Base-by-base conservation (phyloP, 1,140 invertebrate species). In the Nautilus pompilius region DNA sequence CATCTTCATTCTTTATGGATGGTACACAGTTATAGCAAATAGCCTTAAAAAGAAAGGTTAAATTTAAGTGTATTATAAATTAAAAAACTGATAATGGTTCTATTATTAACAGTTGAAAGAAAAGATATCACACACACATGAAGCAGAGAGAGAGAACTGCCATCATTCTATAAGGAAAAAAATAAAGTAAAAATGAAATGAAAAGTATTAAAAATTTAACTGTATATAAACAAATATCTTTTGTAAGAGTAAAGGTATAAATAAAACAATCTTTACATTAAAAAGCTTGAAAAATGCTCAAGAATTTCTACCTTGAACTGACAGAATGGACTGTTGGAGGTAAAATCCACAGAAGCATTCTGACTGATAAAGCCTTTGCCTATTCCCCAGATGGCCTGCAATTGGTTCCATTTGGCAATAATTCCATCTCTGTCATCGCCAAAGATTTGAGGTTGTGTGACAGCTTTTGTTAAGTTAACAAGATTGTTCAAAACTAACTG, bases 301-400 rank as follows among this genome's bases (percentile, higher is more conserved):
- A 41, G 13, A 41, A 41, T 1, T 15, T 53, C 30, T 70, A 83
- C 82, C 86, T 96, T 97, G 74, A 97, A 96, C 49, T 91, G 85
- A 79, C 93, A 97, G 29, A 95, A 87, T 3, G 92, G 91, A 83
- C 96, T 97, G 67, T 95, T 90, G 58, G 91, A 89, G 58, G 89
- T 92, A 49, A 96, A 89, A 60, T 93, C 90, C 17, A 96, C 87
- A 58, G 60, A 70, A 3, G 70, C 72, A 61, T 71, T 73, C 28
- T 71, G 69, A 59, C 59, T 74, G 59, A 66, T 81, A 62, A 68
- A 78, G 58, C 86, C 88, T 82, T 88, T 88, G 72, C 92, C 92
- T 59, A 86, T 88, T 2, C 95, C 96, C 94, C 95, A 97, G 68
- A 91, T 89, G 1, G 95, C 93, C 82, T 96, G 94, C 45, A 98